These are phyloP conservation scores for Acrocephalus scirpaceus DNA, from an alignment of 2,797 vertebrate genomes.

Conservation along the genomic window DNA sequence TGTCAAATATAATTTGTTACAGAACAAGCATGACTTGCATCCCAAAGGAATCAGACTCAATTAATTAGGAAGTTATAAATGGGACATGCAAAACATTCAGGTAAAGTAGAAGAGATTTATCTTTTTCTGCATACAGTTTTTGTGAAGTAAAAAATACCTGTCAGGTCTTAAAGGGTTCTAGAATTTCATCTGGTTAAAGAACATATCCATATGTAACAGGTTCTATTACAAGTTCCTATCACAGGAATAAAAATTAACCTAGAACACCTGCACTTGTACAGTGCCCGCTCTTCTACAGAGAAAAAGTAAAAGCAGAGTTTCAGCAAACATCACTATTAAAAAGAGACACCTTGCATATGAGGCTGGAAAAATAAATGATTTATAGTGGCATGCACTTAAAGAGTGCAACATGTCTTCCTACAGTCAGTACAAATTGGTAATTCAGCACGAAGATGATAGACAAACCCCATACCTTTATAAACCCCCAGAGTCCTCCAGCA, in stretches of 20 bases:
- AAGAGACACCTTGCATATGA: background rate
- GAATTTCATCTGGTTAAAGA: background rate
- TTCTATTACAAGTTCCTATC: background rate
- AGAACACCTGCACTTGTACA: background rate
- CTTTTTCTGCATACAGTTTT: background rate
- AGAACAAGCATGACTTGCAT: background rate
- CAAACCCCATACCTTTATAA: slow-evolving; percentile 86
- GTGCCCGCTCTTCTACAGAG: background rate
- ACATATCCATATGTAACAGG: background rate
- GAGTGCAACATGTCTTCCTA: background rate
- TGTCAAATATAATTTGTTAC: background rate
- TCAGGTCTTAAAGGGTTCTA: background rate
- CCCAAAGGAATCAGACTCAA: background rate
- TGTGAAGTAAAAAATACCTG: background rate
- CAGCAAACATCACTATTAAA: background rate
- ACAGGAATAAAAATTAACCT: background rate
- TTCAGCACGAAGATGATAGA: background rate
- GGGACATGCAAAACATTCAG: background rate
- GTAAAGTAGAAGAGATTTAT: background rate
- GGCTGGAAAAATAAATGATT: background rate
- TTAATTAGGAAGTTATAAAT: background rate
- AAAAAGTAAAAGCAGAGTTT: background rate
- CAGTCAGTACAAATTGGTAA: background rate
- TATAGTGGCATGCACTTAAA: background rate
- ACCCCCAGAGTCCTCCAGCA: slow-evolving; percentile 91